phyloP scores from a whole-genome alignment of 1,140 invertebrate species.

The Pseudomyrmex pallidus region DNA sequence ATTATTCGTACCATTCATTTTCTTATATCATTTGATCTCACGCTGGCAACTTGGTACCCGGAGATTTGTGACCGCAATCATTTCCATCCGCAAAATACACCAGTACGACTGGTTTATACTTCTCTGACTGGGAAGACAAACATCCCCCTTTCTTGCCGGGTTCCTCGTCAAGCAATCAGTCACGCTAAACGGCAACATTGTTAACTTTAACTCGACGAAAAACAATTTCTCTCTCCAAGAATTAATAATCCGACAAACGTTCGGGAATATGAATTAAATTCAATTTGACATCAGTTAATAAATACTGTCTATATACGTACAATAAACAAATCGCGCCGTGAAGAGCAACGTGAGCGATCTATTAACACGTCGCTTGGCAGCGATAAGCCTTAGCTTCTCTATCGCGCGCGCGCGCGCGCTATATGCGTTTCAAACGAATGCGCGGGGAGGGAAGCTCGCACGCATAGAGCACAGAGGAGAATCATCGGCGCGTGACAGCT shows the following conservation, averaged over 20 bases:
- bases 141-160: slow-evolving; percentile 48
- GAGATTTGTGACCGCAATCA: slow-evolving; percentile 69
- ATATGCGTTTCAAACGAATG: slow-evolving; percentile 27
- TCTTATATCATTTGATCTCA: slow-evolving; percentile 40
- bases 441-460: not conserved
- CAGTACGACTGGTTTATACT: slow-evolving; percentile 70
- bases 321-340: slow-evolving; percentile 10
- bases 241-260: slow-evolving; percentile 50
- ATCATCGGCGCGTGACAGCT: slow-evolving; percentile 55
- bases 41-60: slow-evolving; percentile 47
- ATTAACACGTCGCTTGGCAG: not conserved
- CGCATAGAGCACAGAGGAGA: slow-evolving; percentile 1
- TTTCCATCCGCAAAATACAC: slow-evolving; percentile 61
- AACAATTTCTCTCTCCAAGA: slow-evolving; percentile 52
- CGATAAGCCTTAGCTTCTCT: not conserved
- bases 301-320: not conserved
- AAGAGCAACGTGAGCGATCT: not conserved
- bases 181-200: slow-evolving; percentile 69
- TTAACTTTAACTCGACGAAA: slow-evolving; percentile 22
- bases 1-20: slow-evolving; percentile 38
- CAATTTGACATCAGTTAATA: not conserved
- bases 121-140: slow-evolving; percentile 59
- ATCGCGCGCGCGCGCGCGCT: not conserved
- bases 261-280: slow-evolving; percentile 15
- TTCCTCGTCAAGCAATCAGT: slow-evolving; percentile 52